Percentiles rank a stretch among this genome's conserved stretches.
phyloP scores from a whole-genome alignment of 2,113 vertebrate species.

The Mesitornis unicolor region DNA sequence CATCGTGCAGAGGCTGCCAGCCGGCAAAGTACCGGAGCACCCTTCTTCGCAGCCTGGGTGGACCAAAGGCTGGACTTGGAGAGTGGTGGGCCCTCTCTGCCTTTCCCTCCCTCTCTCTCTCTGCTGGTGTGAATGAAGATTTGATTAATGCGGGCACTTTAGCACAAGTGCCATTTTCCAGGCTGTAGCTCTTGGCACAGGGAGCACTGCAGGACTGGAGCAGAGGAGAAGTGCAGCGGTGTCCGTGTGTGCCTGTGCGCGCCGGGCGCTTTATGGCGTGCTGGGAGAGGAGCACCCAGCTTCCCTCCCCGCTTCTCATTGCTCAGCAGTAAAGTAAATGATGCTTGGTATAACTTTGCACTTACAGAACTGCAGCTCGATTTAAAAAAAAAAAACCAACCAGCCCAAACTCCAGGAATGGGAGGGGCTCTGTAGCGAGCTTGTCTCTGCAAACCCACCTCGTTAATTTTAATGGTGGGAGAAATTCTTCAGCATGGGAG shows the following conservation, averaged over 20 bases:
- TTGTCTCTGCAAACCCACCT: conserved; percentile 50
- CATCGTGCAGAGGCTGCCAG: accelerated
- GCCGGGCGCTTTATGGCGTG: neutral
- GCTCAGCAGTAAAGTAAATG: conserved; percentile 67
- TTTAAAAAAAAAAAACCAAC: conserved; percentile 35
- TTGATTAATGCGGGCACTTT: conserved; percentile 50
- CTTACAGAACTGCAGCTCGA: conserved; percentile 46
- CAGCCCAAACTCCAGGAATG: conserved; percentile 32
- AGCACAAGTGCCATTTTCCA: conserved; percentile 40
- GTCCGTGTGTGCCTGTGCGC: neutral
- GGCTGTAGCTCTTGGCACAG: conserved; percentile 5
- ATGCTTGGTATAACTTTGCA: conserved; percentile 59
- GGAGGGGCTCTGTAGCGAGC: neutral
- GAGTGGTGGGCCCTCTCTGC: neutral
- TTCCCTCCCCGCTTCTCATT: conserved; percentile 23
- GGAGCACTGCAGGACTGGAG: neutral
- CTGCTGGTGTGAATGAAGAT: conserved; percentile 25
- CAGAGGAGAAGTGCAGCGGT: neutral
- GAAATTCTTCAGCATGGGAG: conserved; percentile 13
- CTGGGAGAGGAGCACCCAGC: neutral
- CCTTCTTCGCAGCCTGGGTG: accelerated
- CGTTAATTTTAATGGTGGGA: conserved; percentile 71
- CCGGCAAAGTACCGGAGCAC: accelerated
- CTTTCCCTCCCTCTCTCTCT: neutral
- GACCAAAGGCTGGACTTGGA: neutral